These are phyloP conservation scores for Phanerotoma sp. DNA, from an alignment of 2,888 invertebrate species.

Conservation along the genomic window DNA sequence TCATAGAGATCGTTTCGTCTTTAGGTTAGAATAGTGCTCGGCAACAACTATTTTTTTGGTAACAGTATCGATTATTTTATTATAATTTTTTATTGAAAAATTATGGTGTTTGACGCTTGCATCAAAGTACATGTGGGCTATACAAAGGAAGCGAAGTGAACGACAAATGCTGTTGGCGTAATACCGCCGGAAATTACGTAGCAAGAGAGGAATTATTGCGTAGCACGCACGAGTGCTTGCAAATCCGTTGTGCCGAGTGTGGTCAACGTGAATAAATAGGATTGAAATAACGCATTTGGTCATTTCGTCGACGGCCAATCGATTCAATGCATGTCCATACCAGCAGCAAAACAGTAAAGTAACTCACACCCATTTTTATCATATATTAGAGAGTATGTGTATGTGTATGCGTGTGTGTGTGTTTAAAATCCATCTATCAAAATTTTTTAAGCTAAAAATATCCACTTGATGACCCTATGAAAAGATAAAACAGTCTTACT, in stretches of 20 bases:
- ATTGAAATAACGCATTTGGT: constrained; percentile 16
- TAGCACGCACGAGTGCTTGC: constrained; percentile 18
- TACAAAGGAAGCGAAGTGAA: constrained; percentile 25
- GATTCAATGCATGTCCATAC: neutral
- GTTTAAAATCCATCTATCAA: too few relatives aligned
- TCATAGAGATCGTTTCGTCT: too few relatives aligned
- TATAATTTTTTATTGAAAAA: neutral
- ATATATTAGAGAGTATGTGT: too few relatives aligned
- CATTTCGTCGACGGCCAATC: constrained; percentile 10
- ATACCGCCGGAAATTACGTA: constrained; percentile 25
- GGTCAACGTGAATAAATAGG: constrained; percentile 17
- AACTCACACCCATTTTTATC: too few relatives aligned
- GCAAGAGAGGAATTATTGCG: constrained; percentile 23
- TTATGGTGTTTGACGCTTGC: neutral
- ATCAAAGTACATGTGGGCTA: constrained; percentile 6
- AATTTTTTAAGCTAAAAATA: too few relatives aligned
- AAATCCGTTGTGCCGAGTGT: constrained; percentile 19
- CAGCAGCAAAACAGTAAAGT: too few relatives aligned
- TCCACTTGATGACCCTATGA: neutral
- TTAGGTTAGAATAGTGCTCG: too few relatives aligned
- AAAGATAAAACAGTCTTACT: neutral
- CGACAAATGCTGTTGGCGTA: constrained; percentile 24
- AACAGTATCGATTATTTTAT: too few relatives aligned
- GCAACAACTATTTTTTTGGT: too few relatives aligned
- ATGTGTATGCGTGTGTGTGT: too few relatives aligned